A percentile compares a stretch with the other conserved stretches of the same genome.
Conservation (phyloP, 1,140 invertebrate genomes). For the Magallana angulata region DNA sequence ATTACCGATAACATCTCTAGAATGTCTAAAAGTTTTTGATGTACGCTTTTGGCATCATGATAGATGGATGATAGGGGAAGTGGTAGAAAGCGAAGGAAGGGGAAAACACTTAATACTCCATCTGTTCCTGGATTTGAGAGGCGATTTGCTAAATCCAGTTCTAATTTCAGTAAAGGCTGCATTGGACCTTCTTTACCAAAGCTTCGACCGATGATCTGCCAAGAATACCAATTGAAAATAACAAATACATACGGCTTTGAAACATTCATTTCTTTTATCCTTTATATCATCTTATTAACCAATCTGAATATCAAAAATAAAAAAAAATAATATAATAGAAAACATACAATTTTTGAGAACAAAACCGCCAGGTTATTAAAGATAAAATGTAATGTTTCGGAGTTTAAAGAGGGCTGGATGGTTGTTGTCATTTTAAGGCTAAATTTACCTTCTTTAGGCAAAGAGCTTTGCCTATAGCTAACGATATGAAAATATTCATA, state of each 20-base stretch:
- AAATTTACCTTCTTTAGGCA: too few species aligned
- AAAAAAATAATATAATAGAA: neutral
- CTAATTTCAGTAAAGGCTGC: neutral
- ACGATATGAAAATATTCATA: too few species aligned
- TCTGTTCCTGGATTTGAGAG: neutral
- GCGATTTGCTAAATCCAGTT: neutral
- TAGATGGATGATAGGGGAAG: neutral
- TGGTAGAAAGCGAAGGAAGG: neutral
- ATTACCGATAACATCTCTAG: neutral
- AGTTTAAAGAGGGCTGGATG: too few species aligned
- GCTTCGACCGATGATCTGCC: neutral
- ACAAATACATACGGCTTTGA: neutral
- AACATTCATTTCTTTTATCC: neutral
- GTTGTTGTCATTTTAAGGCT: too few species aligned
- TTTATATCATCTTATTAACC: neutral
- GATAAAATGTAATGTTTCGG: too few species aligned
- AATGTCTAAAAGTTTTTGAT: neutral
- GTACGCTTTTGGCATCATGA: neutral
- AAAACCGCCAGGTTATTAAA: too few species aligned
- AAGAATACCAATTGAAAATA: neutral
- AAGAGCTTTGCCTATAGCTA: too few species aligned
- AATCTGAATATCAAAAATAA: neutral
- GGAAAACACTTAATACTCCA: neutral
- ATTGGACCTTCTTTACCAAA: neutral
- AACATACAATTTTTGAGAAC: too few species aligned